Base-by-base conservation (phyloP, 2,113 vertebrate species). In the Poecile atricapillus region DNA sequence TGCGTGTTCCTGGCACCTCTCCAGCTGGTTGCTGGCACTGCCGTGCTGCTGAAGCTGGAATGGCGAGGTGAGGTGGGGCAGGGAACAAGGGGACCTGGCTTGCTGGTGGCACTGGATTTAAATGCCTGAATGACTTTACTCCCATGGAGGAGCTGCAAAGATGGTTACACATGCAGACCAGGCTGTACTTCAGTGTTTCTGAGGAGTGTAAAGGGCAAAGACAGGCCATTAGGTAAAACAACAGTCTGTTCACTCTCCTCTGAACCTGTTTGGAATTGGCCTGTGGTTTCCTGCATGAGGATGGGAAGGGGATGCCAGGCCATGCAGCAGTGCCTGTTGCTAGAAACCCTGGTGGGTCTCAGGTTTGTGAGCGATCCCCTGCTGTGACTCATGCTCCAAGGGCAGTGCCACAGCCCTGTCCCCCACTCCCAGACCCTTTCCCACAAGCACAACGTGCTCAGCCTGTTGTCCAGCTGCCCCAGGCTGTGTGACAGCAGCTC, bases 41-140 rank as follows among this genome's bases (percentile, higher is more conserved):
- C 62, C 1, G 1, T 3, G 27, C 70, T 82, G 80, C 60, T 82
- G 62, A 73, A 82, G 44, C 58, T 0, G 2, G 43, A 87, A 37
- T 3, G 3, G 30, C 9, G 0, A n/a, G 0, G 1, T 0, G 7
- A 52, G 19, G 28, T 37, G 44, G n/a, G 13, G 5, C 62, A 23
- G n/a, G 14, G 65, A 25, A 31, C 13, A 14, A 41, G 41, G 47
- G 46, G 30, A 67, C 8, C 33, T 0, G 5, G 25, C 25, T 70
- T 39, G n/a, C 46, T 55, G 50, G 15, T 47, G 33, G 33, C 10
- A 8, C 23, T 67, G 79, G 59, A 28, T 94, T 78, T 71, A 55
- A 84, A 53, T 8, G 15, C 23, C 62, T 60, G 43, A 5, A 25
- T 19, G 43, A 9, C 24, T 90, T 77, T 33, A 23, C 6, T 15